These are phyloP conservation scores for Caenorhabditis sinica DNA, from an alignment of 2,888 invertebrate genomes.

Conservation along the genomic window DNA sequence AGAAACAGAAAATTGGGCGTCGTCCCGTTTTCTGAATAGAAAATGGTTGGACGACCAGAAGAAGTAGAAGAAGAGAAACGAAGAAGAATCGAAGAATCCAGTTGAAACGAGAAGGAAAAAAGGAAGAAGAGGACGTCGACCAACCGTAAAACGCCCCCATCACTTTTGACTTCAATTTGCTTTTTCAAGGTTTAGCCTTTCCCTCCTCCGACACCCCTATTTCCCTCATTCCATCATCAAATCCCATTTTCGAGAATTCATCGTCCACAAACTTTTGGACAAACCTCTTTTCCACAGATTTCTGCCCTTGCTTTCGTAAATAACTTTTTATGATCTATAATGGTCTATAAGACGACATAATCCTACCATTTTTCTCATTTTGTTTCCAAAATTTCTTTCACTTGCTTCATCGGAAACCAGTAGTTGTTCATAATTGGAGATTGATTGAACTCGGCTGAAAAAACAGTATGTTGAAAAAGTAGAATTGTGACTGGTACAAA, in stretches of 20 bases:
- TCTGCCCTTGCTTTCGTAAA: neutral
- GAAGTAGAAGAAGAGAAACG: slow-evolving; percentile 7
- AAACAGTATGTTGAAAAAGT: slow-evolving; percentile 21
- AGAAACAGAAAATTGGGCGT: slow-evolving; percentile 58
- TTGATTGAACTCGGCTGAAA: slow-evolving; percentile 8
- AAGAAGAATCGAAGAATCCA: slow-evolving; percentile 36
- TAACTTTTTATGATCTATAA: slow-evolving; percentile 11
- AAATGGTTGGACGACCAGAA: slow-evolving; percentile 39
- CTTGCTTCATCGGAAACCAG: slow-evolving; percentile 23
- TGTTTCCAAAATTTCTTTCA: neutral
- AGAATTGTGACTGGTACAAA: slow-evolving; percentile 29
- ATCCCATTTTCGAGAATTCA: slow-evolving; percentile 21
- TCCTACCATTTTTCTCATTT: neutral
- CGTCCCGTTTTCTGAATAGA: slow-evolving; percentile 64
- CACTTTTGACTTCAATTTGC: slow-evolving; percentile 49
- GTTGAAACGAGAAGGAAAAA: slow-evolving; percentile 34
- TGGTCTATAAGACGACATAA: slow-evolving; percentile 19
- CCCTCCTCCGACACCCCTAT: too few relatives aligned
- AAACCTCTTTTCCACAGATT: neutral
- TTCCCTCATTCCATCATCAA: slow-evolving; percentile 24
- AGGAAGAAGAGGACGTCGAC: slow-evolving; percentile 41
- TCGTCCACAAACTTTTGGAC: slow-evolving; percentile 25
- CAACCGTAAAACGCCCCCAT: slow-evolving; percentile 54
- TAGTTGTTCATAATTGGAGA: slow-evolving; percentile 25
- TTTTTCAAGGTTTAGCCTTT: slow-evolving; percentile 47